Base-by-base conservation (phyloP, 2,888 invertebrate species). In the Dendrolimus houi region DNA sequence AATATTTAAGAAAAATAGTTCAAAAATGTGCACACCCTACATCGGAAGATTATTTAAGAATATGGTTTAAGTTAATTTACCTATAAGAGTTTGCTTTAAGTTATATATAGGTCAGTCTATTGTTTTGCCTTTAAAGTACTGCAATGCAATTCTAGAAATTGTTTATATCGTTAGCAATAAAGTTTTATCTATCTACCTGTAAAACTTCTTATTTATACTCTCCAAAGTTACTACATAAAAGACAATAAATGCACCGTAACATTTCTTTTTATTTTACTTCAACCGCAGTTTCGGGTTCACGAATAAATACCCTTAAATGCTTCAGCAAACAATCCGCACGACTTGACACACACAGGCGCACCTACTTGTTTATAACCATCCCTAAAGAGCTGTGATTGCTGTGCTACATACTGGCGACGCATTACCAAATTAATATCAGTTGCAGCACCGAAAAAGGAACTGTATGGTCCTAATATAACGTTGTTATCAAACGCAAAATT, bases 361-460 rank as follows among this genome's bases (percentile, higher is more conserved):
- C 29, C 29, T 29, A 29, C 29, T 74, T 77, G 74, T 77, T 76
- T 76, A 71, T 72, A 68, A 68, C 69, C 63, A 55, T 70, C 77
- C 74, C 74, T 68, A 68, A 74, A 75, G 74, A 74, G 68, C 69
- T 60, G 70, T 75, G 75, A 77, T 76, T 77, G 73, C 71, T 70
- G 65, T 62, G 67, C 67, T 67, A 59, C 64, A 67, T 63, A 59
- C 53, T 55, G 47, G 13, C 58, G 53, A 53, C 40, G 56, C 57
- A 54, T 47, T 47, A 47, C 47, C 9, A 47, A 9, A 6, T 47
- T 47, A 47, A 47, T 12, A 10, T 9, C 47, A 3, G 47, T 12
- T 7, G 9, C 12, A 6, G 9, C 47, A 13, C 8, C 57, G 41
- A 71, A 62, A 62, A 41, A 52, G 54, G 57, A 62, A 68, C 59